Conservation (phyloP, 2,888 invertebrate genomes). For the Dasypogon diadema region DNA sequence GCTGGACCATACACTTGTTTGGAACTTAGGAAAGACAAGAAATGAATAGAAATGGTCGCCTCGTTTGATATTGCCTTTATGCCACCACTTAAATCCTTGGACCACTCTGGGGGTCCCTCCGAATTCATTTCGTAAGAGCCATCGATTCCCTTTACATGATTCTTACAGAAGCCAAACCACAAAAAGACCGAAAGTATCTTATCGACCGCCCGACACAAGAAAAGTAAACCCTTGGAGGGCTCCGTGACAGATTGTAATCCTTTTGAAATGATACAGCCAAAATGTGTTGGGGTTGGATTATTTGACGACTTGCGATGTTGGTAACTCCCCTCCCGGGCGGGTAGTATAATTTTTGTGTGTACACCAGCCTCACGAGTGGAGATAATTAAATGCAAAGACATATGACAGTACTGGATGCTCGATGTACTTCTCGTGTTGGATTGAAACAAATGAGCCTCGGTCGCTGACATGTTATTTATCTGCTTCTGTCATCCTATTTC, state of each 20-base stretch:
- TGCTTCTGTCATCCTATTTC: conserved; percentile 8
- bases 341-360: not conserved
- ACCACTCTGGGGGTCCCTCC: not conserved
- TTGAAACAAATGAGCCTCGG: conserved; percentile 38
- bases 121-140: conserved; percentile 19
- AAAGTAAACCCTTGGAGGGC: conserved; percentile 17
- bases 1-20: not conserved
- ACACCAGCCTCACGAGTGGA: not conserved
- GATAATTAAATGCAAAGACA: conserved; percentile 38
- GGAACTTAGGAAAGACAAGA: not conserved
- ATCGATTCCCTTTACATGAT: conserved; percentile 16
- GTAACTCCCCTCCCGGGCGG: not conserved
- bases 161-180: conserved; percentile 19
- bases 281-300: not conserved
- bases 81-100: conserved; percentile 10
- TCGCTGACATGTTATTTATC: conserved; percentile 35
- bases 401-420: not conserved
- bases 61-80: not conserved
- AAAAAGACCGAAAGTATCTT: conserved; percentile 34
- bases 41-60: conserved; percentile 28
- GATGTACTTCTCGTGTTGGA: not conserved
- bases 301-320: conserved; percentile 3
- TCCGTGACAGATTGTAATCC: conserved; percentile 16
- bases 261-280: conserved; percentile 7
- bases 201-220: conserved; percentile 35